Base-by-base conservation (phyloP, 2,113 vertebrate species). In the Indicator maculatus region DNA sequence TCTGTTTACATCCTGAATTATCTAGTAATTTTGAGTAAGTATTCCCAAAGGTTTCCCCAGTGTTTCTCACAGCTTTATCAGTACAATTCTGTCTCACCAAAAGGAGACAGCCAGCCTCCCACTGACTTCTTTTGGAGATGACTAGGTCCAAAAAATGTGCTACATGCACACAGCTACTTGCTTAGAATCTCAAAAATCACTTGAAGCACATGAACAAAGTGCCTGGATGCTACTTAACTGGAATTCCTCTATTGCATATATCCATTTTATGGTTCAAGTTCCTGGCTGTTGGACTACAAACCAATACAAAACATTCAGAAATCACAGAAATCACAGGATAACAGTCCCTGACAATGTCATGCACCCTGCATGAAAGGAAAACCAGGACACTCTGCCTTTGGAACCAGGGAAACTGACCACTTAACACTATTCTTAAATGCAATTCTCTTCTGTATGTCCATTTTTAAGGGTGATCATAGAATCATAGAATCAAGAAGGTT, bases 31-130 rank as follows among this genome's bases (percentile, higher is more conserved):
- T 39, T 86, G 13, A 75, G 16, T 44, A 69, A 92, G 58, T 6
- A 1, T 71, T 93, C 80, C 70, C 85, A 90, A 81, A 94, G 76
- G 44, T 45, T 95, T 89, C n/a, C 52, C 6, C 13, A 58, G 23
- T 61, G 52, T 77, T 95, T 91, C 61, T 84, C 89, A 87, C 63
- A 93, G 59, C 53, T 84, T 91, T 86, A 83, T 91, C 88, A 65
- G 44, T 30, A 17, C 55, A 65, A 41, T 53, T 88, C 58, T 50
- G 55, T 81, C 77, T 83, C 76, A 83, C 50, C 44, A 50, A 59
- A 86, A 93, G 41, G 52, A 90, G 71, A 89, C 69, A 83, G 65
- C 56, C 64, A 88, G 86, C 79, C 74, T 90, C 59, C 77, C 58
- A 66, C 30, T 83, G 63, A 63, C 45, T 87, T 79, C 16, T 79